Percentiles rank a stretch among this genome's conserved stretches.
Evolutionary conservation across 2,888 invertebrate species (phyloP).

Genomic region (Chrysopilus asiliformis): DNA sequence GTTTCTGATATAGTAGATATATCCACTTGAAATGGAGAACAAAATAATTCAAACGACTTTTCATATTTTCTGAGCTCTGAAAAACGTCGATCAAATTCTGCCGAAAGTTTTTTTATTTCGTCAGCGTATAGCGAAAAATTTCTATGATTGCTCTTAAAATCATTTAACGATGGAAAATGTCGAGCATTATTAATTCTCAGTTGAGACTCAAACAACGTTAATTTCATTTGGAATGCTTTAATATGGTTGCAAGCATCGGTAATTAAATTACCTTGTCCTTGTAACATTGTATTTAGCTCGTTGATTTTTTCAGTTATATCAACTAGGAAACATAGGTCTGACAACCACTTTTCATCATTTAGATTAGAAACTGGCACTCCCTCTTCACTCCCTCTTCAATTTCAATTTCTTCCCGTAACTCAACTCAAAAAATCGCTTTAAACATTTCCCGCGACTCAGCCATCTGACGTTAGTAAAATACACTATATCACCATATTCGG

Average conservation of each 20-base stretch:
- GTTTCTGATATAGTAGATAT: no score
- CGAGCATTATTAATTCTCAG: not conserved
- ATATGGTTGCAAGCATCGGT: not conserved
- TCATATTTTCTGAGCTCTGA: no score
- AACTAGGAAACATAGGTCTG: not conserved
- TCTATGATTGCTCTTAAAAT: not conserved
- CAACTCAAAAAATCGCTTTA: slow-evolving; percentile 8
- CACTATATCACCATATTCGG: slow-evolving; percentile 7
- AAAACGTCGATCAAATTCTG: not conserved
- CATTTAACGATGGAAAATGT: not conserved
- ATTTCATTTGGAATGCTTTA: not conserved
- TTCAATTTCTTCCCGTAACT: slow-evolving; percentile 4
- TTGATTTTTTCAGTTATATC: not conserved
- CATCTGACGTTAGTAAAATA: slow-evolving; percentile 8
- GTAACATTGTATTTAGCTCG: not conserved
- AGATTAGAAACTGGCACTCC: not conserved
- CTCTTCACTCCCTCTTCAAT: slow-evolving; percentile 1
- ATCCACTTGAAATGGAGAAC: no score
- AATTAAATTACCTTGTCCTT: not conserved
- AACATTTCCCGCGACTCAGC: slow-evolving; percentile 8
- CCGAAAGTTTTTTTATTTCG: not conserved
- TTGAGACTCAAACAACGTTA: not conserved
- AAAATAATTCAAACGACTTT: no score
- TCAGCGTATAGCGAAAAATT: no score
- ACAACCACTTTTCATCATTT: not conserved